phyloP scores from a whole-genome alignment of 1,140 invertebrate species.

The Cylas formicarius region DNA sequence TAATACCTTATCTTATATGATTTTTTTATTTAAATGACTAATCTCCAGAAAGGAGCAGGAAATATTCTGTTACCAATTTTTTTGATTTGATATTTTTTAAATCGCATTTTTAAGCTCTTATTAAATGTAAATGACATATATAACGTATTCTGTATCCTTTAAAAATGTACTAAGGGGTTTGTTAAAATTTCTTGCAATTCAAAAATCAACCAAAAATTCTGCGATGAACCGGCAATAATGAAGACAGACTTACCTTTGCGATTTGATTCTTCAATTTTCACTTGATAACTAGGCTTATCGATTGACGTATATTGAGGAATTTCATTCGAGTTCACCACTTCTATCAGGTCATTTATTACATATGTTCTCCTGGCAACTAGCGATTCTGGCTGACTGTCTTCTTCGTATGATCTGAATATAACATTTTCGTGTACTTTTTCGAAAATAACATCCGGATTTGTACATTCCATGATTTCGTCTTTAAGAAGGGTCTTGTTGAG shows the following conservation, averaged over 20 bases:
- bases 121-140: too few species aligned
- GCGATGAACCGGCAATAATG: not conserved
- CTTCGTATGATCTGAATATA: constrained; percentile 33
- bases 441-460: constrained; percentile 31
- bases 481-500: constrained; percentile 28
- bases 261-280: constrained; percentile 54
- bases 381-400: constrained; percentile 44
- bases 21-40: too few species aligned
- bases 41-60: too few species aligned
- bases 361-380: constrained; percentile 57
- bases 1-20: too few species aligned
- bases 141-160: too few species aligned
- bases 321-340: constrained; percentile 54
- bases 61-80: too few species aligned
- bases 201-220: too few species aligned
- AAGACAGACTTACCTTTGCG: constrained; percentile 20
- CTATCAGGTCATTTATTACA: constrained; percentile 67
- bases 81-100: too few species aligned
- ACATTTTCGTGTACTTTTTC: constrained; percentile 32
- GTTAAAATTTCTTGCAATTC: too few species aligned
- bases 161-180: too few species aligned
- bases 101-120: too few species aligned
- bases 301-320: constrained; percentile 55
- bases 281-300: constrained; percentile 56
- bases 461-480: constrained; percentile 30